phyloP scores from a whole-genome alignment of 2,113 vertebrate genomes.

The Mirza zaza region DNA sequence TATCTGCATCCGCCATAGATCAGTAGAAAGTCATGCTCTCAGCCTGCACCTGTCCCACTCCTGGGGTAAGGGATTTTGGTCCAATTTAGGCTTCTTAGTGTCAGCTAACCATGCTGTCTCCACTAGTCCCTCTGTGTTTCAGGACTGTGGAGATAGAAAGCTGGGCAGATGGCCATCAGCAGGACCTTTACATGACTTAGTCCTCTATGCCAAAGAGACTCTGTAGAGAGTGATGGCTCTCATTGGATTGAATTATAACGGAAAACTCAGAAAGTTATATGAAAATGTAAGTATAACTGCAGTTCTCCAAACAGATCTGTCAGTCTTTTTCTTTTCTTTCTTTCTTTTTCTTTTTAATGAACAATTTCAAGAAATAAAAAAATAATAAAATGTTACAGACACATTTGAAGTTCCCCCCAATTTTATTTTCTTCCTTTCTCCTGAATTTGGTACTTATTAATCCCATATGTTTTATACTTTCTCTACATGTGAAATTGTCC shows the following conservation, averaged over 20 bases:
- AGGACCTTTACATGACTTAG: not conserved
- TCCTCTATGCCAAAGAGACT: not conserved
- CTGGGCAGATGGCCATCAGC: not conserved
- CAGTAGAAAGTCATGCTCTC: not conserved
- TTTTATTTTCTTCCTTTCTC: not conserved
- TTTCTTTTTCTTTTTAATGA: not conserved
- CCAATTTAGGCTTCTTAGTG: not conserved
- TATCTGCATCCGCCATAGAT: not conserved
- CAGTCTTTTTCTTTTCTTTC: not conserved
- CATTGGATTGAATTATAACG: not conserved
- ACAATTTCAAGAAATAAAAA: not conserved
- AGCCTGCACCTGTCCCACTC: not conserved
- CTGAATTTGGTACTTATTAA: not conserved
- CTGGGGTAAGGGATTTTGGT: not conserved
- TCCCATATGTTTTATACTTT: not conserved
- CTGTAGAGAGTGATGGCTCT: not conserved
- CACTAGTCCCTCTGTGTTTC: not conserved
- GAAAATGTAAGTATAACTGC: not conserved
- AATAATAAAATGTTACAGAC: not conserved
- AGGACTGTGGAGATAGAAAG: not conserved
- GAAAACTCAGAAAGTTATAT: conserved; percentile 28
- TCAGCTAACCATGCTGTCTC: not conserved
- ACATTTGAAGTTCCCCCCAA: not conserved
- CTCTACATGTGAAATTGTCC: not conserved
- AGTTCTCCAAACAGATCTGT: not conserved